Evolutionary conservation across 2,888 invertebrate species (phyloP), one percentile per base, ranked within the genome.

Genomic region (Pantelozetes paolii): DNA sequence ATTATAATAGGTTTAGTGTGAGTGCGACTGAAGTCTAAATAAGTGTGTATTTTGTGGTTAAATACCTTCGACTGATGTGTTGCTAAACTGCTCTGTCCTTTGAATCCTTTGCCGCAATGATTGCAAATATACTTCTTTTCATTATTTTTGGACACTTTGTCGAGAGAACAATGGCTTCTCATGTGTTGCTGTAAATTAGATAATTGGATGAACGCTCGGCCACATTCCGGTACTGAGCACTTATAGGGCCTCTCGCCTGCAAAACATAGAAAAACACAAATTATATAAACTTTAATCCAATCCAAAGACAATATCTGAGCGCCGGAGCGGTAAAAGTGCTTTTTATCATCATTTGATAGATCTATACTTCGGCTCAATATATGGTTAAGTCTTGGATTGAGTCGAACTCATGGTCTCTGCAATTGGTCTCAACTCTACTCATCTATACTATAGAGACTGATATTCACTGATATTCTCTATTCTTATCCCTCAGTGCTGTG

Each of bases 221-320:
- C 95, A 83, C 96, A 96, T 81, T 95, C 94, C 74, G 94, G 92
- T 80, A 95, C 87, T 83, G 94, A 94, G 84, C 96, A 97, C 85
- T 94, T 93, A 87, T 96, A 97, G 69, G 96, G 96, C 79, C 95
- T 89, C 85, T 96, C 96, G 81, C 96, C 96, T 94, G 86, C 59
- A 85, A 86, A 79, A 72, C 30, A 20, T 18, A 42, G 50, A 71
- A 70, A 6, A 64, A 69, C n/a, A 20, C n/a, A 15, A n/a, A 71
- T 40, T 26, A 15, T 45, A 70, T n/a, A 36, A 11, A 36, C 11
- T 36, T 36, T 36, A 36, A 57, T 20, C 30, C n/a, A 42, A 73
- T 40, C 15, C 20, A 57, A 32, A 36, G 36, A 26, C 40, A 23
- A 45, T 2, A 9, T 11, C 18, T 45, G 9, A 45, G 45, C 6